Conservation (phyloP, 2,888 invertebrate species). For the Malachius bipustulatus region DNA sequence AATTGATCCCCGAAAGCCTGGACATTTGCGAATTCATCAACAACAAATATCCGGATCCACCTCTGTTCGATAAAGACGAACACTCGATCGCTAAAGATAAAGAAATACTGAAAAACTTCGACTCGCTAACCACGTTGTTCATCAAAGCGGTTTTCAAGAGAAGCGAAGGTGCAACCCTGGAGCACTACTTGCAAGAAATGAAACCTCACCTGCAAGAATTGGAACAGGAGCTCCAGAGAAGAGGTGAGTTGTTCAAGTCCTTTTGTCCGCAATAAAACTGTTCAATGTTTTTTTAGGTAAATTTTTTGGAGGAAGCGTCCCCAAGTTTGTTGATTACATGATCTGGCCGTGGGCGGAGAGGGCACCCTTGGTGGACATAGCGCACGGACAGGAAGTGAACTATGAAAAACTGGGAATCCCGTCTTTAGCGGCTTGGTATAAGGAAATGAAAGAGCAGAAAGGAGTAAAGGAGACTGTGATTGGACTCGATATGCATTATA, state of each 20-base stretch:
- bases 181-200: not conserved
- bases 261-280: no score
- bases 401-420: not conserved
- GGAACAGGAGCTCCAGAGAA: not conserved
- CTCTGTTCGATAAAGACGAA: slow-evolving; percentile 24
- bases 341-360: slow-evolving; percentile 1
- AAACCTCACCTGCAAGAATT: not conserved
- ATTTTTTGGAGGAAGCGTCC: not conserved
- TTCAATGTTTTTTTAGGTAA: slow-evolving; percentile 1
- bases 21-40: slow-evolving; percentile 41
- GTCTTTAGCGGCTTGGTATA: not conserved
- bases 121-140: not conserved
- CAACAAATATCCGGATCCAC: slow-evolving; percentile 38
- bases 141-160: not conserved
- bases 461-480: not conserved
- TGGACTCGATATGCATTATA: not conserved
- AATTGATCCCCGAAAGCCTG: slow-evolving; percentile 39
- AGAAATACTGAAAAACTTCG: not conserved
- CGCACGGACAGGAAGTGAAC: not conserved
- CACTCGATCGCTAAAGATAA: not conserved
- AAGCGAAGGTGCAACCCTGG: not conserved
- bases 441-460: slow-evolving; percentile 3
- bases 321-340: not conserved
- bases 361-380: not conserved
- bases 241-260: no score